A percentile compares a stretch with the other conserved stretches of the same genome.
These are phyloP conservation scores for Orius insidiosus DNA, from an alignment of 1,140 invertebrate species.

Conservation along the genomic window DNA sequence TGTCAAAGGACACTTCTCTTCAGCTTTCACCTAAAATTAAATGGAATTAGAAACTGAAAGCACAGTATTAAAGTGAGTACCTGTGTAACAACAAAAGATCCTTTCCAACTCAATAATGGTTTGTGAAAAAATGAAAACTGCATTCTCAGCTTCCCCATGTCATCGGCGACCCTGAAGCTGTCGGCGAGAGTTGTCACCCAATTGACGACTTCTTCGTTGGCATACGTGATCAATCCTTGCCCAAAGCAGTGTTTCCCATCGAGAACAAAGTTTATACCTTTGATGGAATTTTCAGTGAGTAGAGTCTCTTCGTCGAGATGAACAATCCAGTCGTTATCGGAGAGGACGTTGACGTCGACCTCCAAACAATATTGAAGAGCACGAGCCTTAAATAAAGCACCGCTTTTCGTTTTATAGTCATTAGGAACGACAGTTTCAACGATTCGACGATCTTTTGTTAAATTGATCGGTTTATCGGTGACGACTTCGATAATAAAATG, in stretches of 20 bases:
- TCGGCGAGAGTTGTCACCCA: slow-evolving; percentile 94
- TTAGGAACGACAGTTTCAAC: slow-evolving; percentile 75
- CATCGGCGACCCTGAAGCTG: slow-evolving; percentile 88
- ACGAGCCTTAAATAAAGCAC: slow-evolving; percentile 86
- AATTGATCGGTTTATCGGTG: slow-evolving; percentile 71
- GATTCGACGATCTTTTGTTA: slow-evolving; percentile 50
- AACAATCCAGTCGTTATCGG: slow-evolving; percentile 89
- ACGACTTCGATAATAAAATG: slow-evolving; percentile 97
- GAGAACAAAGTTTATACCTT: slow-evolving; percentile 89
- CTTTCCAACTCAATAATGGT: slow-evolving; percentile 95
- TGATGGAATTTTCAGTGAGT: slow-evolving; percentile 76
- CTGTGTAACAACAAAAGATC: slow-evolving; percentile 85
- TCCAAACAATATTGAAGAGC: slow-evolving; percentile 93
- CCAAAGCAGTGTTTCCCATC: slow-evolving; percentile 93
- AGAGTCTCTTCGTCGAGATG: slow-evolving; percentile 96
- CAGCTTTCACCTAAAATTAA: slow-evolving; percentile 66
- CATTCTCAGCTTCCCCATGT: slow-evolving; percentile 88
- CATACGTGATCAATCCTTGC: slow-evolving; percentile 95
- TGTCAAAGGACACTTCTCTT: slow-evolving; percentile 86
- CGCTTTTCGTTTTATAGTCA: slow-evolving; percentile 71
- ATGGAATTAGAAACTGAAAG: too few species aligned
- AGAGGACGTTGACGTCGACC: slow-evolving; percentile 70
- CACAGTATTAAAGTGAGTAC: slow-evolving; percentile 27
- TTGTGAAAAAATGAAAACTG: slow-evolving; percentile 89
- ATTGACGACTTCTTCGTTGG: slow-evolving; percentile 89